phyloP scores from a whole-genome alignment of 1,140 invertebrate species.

The Drosophila pseudoobscura region DNA sequence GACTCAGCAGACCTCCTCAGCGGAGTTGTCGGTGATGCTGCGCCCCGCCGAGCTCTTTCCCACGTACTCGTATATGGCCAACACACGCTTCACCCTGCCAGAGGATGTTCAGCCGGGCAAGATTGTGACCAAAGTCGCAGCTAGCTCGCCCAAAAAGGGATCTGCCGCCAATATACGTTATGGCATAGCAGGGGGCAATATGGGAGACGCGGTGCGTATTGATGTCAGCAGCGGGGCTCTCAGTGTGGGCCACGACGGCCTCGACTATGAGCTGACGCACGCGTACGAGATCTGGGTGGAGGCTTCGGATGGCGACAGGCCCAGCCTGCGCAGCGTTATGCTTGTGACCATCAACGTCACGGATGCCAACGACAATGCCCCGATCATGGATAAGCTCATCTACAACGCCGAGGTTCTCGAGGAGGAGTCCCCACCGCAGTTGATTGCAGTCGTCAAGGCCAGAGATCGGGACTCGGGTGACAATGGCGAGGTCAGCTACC shows the following conservation, averaged over 20 bases:
- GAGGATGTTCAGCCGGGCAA: constrained; percentile 91
- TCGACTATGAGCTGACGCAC: constrained; percentile 94
- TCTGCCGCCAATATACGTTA: constrained; percentile 88
- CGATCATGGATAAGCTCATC: constrained; percentile 90
- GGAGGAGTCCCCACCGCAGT: constrained; percentile 93
- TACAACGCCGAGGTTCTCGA: constrained; percentile 94
- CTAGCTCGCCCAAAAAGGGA: constrained; percentile 89
- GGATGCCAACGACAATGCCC: constrained; percentile 96
- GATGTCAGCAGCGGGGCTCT: constrained; percentile 91
- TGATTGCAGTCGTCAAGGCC: constrained; percentile 91
- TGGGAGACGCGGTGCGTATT: constrained; percentile 92
- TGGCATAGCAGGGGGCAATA: constrained; percentile 96
- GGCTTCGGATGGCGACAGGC: constrained; percentile 92
- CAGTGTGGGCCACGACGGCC: constrained; percentile 88
- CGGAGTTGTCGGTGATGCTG: constrained; percentile 88
- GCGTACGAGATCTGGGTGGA: constrained; percentile 96
- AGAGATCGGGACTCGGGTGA: constrained; percentile 93
- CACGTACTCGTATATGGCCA: constrained; percentile 87
- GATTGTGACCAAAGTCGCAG: constrained; percentile 88
- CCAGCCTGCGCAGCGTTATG: constrained; percentile 90
- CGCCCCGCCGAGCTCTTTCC: constrained; percentile 90
- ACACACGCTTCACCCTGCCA: constrained; percentile 89
- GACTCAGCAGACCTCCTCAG: constrained; percentile 86
- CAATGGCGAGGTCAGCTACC: constrained; percentile 93
- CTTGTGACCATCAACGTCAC: constrained; percentile 93